Percentiles rank a stretch among this genome's conserved stretches.
phyloP scores from a whole-genome alignment of 2,113 vertebrate genomes.

The Lampris incognitus region DNA sequence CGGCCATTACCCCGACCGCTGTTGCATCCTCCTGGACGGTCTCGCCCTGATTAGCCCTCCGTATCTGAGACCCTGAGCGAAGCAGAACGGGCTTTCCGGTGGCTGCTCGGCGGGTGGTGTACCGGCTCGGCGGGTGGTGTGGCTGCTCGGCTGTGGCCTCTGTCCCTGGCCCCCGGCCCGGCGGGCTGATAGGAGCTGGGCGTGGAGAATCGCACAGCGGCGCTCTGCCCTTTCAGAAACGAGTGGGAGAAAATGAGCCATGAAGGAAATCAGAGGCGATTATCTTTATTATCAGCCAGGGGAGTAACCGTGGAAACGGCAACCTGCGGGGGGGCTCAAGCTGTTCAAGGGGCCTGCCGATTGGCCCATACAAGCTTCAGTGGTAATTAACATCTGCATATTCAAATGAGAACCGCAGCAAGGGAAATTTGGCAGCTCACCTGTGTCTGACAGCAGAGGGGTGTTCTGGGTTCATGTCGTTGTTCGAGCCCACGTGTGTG shows the following conservation, averaged over 20 bases:
- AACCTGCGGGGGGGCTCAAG: constrained; percentile 56
- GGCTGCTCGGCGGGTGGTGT: constrained; percentile 71
- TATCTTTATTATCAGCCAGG: constrained; percentile 81
- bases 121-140: constrained; percentile 40
- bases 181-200: constrained; percentile 63
- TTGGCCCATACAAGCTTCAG: constrained; percentile 73
- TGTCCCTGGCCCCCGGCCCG: constrained; percentile 32
- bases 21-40: constrained; percentile 66
- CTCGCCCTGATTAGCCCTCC: constrained; percentile 59
- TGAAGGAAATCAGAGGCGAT: constrained; percentile 80
- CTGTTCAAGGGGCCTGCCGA: constrained; percentile 71
- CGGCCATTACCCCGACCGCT: constrained; percentile 44
- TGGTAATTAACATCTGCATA: constrained; percentile 82
- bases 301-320: constrained; percentile 73
- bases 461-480: constrained; percentile 32
- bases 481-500: not conserved
- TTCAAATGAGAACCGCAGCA: constrained; percentile 70
- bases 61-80: constrained; percentile 61
- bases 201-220: constrained; percentile 70
- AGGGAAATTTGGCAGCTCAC: constrained; percentile 74
- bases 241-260: constrained; percentile 75
- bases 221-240: constrained; percentile 69
- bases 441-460: constrained; percentile 61
- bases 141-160: constrained; percentile 1
- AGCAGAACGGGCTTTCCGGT: constrained; percentile 58